phyloP scores from a whole-genome alignment of 2,113 vertebrate genomes.

The Motacilla tschutschensis region DNA sequence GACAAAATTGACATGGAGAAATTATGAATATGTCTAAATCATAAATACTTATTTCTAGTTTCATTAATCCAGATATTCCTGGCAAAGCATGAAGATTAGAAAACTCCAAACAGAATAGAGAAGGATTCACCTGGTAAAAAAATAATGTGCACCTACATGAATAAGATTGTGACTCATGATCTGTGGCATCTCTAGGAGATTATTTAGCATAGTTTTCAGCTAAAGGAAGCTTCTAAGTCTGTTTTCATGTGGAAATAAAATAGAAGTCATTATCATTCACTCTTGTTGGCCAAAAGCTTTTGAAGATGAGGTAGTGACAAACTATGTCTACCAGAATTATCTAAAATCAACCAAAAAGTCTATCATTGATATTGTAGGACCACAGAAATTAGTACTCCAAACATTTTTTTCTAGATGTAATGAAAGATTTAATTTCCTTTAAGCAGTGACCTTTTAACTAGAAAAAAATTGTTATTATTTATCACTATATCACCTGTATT shows the following conservation, averaged over 20 bases:
- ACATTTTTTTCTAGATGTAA: not conserved
- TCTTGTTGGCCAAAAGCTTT: not conserved
- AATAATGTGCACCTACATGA: not conserved
- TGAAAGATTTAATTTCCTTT: not conserved
- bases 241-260: not conserved
- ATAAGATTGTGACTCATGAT: not conserved
- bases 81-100: not conserved
- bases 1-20: not conserved
- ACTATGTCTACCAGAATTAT: not conserved
- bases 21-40: not conserved
- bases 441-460: not conserved
- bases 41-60: not conserved
- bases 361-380: not conserved
- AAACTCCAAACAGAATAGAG: not conserved
- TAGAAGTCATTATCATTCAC: not conserved
- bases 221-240: not conserved
- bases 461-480: not conserved
- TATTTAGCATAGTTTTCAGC: not conserved
- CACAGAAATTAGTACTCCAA: not conserved
- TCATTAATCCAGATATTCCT: not conserved
- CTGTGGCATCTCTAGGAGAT: not conserved
- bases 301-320: not conserved
- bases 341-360: not conserved
- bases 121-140: not conserved
- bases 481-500: not conserved